Base-by-base conservation (phyloP, 2,888 invertebrate genomes). In the Drosophila emarginata region DNA sequence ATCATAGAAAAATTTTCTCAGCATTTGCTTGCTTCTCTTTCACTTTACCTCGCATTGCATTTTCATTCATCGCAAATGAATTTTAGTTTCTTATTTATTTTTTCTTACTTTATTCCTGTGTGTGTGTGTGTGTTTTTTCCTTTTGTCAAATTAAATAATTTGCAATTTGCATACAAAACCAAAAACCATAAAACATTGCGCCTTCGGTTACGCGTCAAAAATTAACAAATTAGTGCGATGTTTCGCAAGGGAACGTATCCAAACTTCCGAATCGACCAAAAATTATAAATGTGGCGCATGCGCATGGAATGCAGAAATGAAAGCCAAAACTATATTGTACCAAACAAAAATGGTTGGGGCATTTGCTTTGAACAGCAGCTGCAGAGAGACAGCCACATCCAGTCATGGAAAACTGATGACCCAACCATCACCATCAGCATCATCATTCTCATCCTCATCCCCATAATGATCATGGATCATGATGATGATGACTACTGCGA, bases 151-250 rank as follows among this genome's bases (percentile, higher is more conserved):
- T 75, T 66, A 79, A 82, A 74, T 79, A 79, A 82, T 82, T 87
- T 67, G 71, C 69, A 65, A 82, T 87, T 82, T 88, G 76, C 88
- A 83, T 83, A 79, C 64, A 68, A 50, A 64, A 56, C 50, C 52
- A 60, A 61, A 66, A 36, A 23, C 67, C 77, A 86, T 83, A 82
- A 82, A 82, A 77, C 80, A 77, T 72, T 72, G 78, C 58, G 77
- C 87, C 83, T 62, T 74, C 61, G 72, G 78, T 74, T 87, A 88
- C 78, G 88, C 87, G 78, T 72, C 73, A 56, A 68, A 80, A 88
- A 80, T 86, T 80, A 78, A 84, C 87, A 88, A 84, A 88, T 84
- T 83, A 78, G 84, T 88, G 77, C 84, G 78, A 80, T 76, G 76
- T 84, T 80, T 88, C 84, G 84, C 80, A 88, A 88, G 73, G 12